Base-by-base conservation (phyloP, 1,140 invertebrate species). In the Spodoptera frugiperda region DNA sequence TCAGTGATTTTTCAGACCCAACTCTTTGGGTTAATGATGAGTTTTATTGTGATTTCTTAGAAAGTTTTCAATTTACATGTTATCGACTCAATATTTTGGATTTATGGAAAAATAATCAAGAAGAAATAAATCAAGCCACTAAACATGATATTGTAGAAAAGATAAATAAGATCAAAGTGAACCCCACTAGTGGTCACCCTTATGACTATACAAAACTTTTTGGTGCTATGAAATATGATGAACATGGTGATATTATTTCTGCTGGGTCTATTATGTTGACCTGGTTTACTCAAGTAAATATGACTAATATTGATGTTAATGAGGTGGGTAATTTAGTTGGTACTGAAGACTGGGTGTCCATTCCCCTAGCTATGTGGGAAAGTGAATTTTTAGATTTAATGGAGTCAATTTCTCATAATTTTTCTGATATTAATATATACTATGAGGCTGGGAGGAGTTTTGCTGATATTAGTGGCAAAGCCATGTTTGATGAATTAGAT, bases 401-500 rank as follows among this genome's bases (percentile, higher is more conserved):
- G 76, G 81, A 93, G 53, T 87, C 92, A 17, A 80, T 91, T 82
- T 76, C 86, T 81, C 78, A 88, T 67, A 82, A 93, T 79, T 80
- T 78, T 1, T 81, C 83, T 61, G 86, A 91, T 19, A 82, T 95
- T 8, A 84, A 90, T 33, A 57, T 97, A 21, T 96, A 94, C 89
- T 97, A 96, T 83, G 95, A 95, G 85, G 94, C 96, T 71, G 96
- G 95, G 14, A 93, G 96, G 92, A 97, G 96, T 91, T 97, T 96
- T 91, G 96, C 96, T 11, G 97, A 97, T 88, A 95, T 96, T 10
- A 97, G 95, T 84, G 94, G 94, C 4, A 91, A 94, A 54, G 93
- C 96, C 1, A 96, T 98, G 89, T 96, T 97, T 87, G 95, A 96
- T 89, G 97, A 98, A 87, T 94, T 97, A 17, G 95, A 96, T 77